These are phyloP conservation scores for Aspiorhynchus laticeps DNA, from an alignment of 2,113 vertebrate genomes.

Conservation along the genomic window DNA sequence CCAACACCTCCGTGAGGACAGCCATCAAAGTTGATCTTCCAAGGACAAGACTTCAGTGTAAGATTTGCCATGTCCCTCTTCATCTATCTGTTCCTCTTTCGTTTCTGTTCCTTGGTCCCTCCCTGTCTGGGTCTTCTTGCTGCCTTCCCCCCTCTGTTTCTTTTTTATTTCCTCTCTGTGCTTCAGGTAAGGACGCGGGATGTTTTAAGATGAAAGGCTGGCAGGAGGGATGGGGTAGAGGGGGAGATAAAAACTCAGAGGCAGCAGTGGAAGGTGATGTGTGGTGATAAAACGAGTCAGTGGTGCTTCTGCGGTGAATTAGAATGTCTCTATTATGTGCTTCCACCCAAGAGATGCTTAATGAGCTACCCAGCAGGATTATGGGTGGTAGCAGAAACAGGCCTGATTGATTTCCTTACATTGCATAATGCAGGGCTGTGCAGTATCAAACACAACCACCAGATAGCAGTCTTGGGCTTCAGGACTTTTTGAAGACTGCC, in stretches of 20 bases:
- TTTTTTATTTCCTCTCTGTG: constrained; percentile 11
- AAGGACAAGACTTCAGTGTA: constrained; percentile 24
- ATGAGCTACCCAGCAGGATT: constrained; percentile 50
- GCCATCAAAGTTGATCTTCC: constrained; percentile 35
- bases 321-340: constrained; percentile 46
- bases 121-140: neutral
- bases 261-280: neutral
- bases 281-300: constrained; percentile 6
- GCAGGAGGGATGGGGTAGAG: neutral
- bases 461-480: constrained; percentile 40
- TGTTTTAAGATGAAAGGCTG: constrained; percentile 27
- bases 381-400: constrained; percentile 39
- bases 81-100: neutral
- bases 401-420: constrained; percentile 41
- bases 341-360: constrained; percentile 41
- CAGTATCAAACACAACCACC: neutral
- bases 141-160: neutral
- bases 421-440: constrained; percentile 26
- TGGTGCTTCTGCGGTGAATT: constrained; percentile 22
- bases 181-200: neutral
- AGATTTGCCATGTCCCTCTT: constrained; percentile 3
- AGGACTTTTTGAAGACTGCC: neutral
- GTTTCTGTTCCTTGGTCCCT: neutral
- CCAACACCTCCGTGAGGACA: constrained; percentile 19
- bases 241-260: neutral